Conservation (phyloP, 2,888 invertebrate genomes). For the Epinotia brunnichana region DNA sequence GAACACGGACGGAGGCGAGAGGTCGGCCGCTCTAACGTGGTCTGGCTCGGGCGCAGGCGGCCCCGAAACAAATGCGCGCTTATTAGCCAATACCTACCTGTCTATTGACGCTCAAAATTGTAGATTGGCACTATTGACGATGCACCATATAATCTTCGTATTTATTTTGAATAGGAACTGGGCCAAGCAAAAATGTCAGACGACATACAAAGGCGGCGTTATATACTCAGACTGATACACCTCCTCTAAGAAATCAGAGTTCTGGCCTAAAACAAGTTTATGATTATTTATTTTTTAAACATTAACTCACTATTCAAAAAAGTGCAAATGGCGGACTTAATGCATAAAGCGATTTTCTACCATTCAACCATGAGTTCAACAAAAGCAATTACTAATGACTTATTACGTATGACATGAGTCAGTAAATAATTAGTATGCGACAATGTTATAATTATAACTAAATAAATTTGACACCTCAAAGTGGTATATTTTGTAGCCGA, state of each 20-base stretch:
- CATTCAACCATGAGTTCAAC: background rate
- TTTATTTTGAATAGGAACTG: slow-evolving; percentile 12
- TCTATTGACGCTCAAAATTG: slow-evolving; percentile 31
- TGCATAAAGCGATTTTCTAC: too few species aligned
- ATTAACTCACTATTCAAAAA: background rate
- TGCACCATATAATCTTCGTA: slow-evolving; percentile 16
- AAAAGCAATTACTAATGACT: too few species aligned
- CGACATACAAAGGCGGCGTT: background rate
- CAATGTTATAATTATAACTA: background rate
- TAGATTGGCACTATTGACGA: slow-evolving; percentile 25
- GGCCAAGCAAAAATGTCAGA: slow-evolving; percentile 14
- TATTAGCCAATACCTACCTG: slow-evolving; percentile 70
- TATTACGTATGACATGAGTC: too few species aligned
- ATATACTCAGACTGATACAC: background rate
- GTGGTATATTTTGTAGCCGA: background rate
- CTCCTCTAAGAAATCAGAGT: background rate
- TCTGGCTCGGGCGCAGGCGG: slow-evolving; percentile 55
- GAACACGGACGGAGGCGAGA: slow-evolving; percentile 68
- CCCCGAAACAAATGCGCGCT: slow-evolving; percentile 77
- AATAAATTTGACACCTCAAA: background rate
- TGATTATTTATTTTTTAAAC: background rate
- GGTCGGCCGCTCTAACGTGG: slow-evolving; percentile 73
- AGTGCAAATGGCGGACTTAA: too few species aligned
- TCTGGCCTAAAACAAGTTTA: background rate
- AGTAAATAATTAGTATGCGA: too few species aligned